Conservation (phyloP, 1,140 invertebrate genomes). For the Hyposmocoma kahamanoa region DNA sequence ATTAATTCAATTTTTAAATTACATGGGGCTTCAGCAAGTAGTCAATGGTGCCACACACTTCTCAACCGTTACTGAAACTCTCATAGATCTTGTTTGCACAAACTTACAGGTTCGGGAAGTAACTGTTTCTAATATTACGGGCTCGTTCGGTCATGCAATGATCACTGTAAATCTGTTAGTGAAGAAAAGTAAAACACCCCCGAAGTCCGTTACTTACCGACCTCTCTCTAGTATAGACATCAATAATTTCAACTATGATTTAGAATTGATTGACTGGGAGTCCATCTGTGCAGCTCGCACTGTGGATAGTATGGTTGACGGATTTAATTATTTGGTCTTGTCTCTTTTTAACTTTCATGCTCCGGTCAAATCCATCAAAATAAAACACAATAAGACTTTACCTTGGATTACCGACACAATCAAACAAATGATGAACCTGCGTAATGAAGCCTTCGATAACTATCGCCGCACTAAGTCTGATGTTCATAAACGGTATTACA, state of each 20-base stretch:
- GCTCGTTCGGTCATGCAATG: constrained; percentile 6
- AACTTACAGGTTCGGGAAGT: neutral
- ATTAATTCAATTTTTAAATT: neutral
- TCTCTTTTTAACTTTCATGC: constrained; percentile 4
- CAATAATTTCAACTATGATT: neutral
- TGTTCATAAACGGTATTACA: neutral
- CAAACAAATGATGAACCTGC: neutral
- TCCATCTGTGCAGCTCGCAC: neutral
- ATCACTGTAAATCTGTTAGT: neutral
- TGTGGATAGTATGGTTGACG: constrained; percentile 1
- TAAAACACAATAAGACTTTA: neutral
- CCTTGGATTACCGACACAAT: neutral
- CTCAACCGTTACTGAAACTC: too few species aligned
- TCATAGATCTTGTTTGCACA: constrained; percentile 8
- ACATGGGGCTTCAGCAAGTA: neutral
- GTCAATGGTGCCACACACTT: constrained; percentile 7
- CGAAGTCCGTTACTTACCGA: neutral
- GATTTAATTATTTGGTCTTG: neutral
- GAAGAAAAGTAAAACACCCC: neutral
- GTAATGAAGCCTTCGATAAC: neutral
- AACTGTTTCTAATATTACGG: constrained; percentile 1
- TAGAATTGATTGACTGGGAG: constrained; percentile 3
- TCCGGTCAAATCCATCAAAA: neutral
- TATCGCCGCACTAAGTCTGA: neutral
- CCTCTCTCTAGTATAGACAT: neutral